phyloP scores from a whole-genome alignment of 2,888 invertebrate species.

The Metellina segmentata region DNA sequence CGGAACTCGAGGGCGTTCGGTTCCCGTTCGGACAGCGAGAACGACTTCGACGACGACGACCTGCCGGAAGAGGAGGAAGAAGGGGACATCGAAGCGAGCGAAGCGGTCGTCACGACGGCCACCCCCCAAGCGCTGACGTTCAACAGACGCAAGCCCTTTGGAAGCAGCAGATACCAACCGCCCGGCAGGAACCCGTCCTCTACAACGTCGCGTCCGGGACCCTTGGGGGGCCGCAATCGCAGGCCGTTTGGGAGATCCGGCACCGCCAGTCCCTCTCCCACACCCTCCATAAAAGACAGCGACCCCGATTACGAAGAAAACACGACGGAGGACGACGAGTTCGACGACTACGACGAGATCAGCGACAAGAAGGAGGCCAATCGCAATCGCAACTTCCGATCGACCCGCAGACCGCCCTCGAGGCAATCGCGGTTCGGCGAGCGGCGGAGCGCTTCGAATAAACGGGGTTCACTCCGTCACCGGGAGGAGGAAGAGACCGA shows the following conservation, averaged over 20 bases:
- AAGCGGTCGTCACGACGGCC: conserved; percentile 74
- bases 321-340: conserved; percentile 75
- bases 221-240: conserved; percentile 37
- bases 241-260: conserved; percentile 69
- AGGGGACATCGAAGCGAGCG: conserved; percentile 76
- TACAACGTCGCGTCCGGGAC: conserved; percentile 47
- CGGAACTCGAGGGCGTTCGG: conserved; percentile 74
- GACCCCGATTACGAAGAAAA: conserved; percentile 76
- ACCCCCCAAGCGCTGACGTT: conserved; percentile 65
- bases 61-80: conserved; percentile 69
- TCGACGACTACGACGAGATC: conserved; percentile 72
- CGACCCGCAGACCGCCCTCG: conserved; percentile 64
- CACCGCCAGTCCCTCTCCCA: conserved; percentile 63
- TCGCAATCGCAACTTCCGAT: conserved; percentile 59
- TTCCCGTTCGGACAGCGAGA: conserved; percentile 71
- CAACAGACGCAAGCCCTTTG: conserved; percentile 68
- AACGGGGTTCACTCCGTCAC: conserved; percentile 64
- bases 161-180: conserved; percentile 62
- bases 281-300: conserved; percentile 68
- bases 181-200: conserved; percentile 60
- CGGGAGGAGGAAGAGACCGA: conserved; percentile 73
- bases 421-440: conserved; percentile 68
- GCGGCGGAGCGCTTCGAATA: conserved; percentile 73
- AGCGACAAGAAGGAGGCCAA: conserved; percentile 66
- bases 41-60: conserved; percentile 71